Evolutionary conservation across 2,888 invertebrate genomes (phyloP).

Genomic region (Eustalomyia histrio): DNA sequence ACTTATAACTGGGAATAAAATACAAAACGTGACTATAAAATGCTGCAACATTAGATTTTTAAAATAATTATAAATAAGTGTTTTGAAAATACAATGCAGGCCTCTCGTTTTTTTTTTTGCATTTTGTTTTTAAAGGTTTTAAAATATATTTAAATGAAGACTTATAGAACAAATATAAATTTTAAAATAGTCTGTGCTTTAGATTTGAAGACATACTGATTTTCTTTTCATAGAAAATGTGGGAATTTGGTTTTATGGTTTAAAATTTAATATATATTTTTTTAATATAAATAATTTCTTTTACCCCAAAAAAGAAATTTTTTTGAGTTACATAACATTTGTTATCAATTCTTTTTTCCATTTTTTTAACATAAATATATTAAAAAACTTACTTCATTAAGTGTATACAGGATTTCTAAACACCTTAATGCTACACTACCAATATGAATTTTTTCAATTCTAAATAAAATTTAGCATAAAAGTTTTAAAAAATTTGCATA

Average conservation of each 20-base stretch:
- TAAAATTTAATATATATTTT: too few species aligned
- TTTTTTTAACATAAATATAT: too few species aligned
- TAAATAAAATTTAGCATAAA: not conserved
- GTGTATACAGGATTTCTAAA: not conserved
- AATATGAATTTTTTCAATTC: not conserved
- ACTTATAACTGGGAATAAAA: conserved; percentile 46
- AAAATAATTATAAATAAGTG: not conserved
- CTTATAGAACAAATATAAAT: too few species aligned
- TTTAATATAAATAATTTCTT: too few species aligned
- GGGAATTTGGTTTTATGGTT: too few species aligned
- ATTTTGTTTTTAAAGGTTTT: not conserved
- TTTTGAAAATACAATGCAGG: conserved; percentile 47
- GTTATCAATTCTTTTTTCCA: too few species aligned
- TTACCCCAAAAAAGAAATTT: too few species aligned
- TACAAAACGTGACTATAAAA: conserved; percentile 62
- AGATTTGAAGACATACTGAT: too few species aligned
- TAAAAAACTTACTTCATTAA: not conserved
- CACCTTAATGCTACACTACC: not conserved
- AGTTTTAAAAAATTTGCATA: not conserved
- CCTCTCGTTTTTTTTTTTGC: conserved; percentile 41
- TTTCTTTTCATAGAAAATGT: too few species aligned
- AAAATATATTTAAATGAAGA: not conserved
- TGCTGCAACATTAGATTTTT: conserved; percentile 50
- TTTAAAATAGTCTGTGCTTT: too few species aligned
- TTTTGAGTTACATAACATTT: too few species aligned